Base-by-base conservation (phyloP, 2,113 vertebrate species). In the Passer montanus region DNA sequence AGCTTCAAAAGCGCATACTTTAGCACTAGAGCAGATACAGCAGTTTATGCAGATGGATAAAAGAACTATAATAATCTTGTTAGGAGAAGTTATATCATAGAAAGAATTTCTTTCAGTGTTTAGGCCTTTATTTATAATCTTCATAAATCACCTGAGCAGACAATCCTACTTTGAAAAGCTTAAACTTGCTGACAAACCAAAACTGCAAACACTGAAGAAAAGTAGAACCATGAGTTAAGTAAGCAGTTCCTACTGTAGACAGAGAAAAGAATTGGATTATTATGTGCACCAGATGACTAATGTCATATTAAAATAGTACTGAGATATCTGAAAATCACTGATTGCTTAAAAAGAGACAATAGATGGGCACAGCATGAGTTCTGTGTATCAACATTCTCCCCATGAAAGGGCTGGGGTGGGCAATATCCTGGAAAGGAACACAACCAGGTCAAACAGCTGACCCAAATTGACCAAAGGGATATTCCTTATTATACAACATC, bases 41-140 rank as follows among this genome's bases (percentile, higher is more conserved):
- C 37, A 64, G 46, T 66, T 93, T 94, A 76, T 79, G 58, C 31
- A 72, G 58, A 56, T 79, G 41, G 53, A 84, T 89, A 60, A 92
- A 96, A 92, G 43, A 77, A 70, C 52, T 41, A 66, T 89, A 90
- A 69, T 87, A 94, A 95, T 94, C 87, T 92, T 92, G 46, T 92
- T 90, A 81, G 15, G 14, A 87, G 22, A 27, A 87, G 31, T 63
- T 89, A 35, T 53, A 72, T 43, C 64, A 73, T 21, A 93, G 53
- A 73, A 58, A 10, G 62, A 56, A 62, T 83, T 88, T 95, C 49
- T 88, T 72, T 69, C n/a, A 43, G 18, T 79, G 91, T 87, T 94
- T 88, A 85, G 31, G 7, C 2, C 22, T 78, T 74, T 67, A 84
- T 93, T 91, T 85, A 68, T 87, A 94, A 91, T 82, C 66, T 84